Conservation (phyloP, 2,797 vertebrate species). For the Delichon dasypus region DNA sequence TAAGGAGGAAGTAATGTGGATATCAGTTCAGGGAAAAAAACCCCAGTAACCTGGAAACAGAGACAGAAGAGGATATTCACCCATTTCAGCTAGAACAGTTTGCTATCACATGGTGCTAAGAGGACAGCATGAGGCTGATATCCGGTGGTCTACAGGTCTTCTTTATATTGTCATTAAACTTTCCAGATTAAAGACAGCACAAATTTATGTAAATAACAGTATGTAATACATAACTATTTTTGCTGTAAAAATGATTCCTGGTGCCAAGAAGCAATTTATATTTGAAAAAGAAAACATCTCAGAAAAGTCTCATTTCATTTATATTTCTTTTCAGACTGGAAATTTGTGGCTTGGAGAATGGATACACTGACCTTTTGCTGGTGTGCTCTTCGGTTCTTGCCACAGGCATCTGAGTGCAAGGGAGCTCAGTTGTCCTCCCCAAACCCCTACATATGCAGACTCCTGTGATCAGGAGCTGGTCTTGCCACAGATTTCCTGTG, state of each 20-base stretch:
- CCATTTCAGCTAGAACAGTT: background rate
- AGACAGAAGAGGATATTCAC: background rate
- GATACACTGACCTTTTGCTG: background rate
- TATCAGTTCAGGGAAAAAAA: background rate
- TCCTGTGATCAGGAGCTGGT: conserved; percentile 27
- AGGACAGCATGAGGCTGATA: background rate
- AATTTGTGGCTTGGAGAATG: background rate
- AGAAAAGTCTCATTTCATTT: background rate
- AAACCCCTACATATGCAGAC: background rate
- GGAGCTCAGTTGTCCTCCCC: background rate
- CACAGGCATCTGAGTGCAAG: background rate
- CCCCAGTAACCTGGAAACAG: background rate
- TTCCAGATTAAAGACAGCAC: background rate
- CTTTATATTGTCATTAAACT: background rate
- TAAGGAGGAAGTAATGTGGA: background rate
- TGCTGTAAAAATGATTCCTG: background rate
- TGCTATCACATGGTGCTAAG: background rate
- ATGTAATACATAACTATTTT: background rate
- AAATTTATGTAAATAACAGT: background rate
- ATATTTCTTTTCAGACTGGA: background rate
- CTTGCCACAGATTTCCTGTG: conserved; percentile 65
- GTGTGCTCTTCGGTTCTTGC: background rate
- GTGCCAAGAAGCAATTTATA: background rate
- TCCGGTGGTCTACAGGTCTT: background rate
- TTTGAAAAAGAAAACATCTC: background rate